Evolutionary conservation across 2,888 invertebrate genomes (phyloP), one percentile per base, ranked within the genome.

Genomic region (Tenodera sinensis): DNA sequence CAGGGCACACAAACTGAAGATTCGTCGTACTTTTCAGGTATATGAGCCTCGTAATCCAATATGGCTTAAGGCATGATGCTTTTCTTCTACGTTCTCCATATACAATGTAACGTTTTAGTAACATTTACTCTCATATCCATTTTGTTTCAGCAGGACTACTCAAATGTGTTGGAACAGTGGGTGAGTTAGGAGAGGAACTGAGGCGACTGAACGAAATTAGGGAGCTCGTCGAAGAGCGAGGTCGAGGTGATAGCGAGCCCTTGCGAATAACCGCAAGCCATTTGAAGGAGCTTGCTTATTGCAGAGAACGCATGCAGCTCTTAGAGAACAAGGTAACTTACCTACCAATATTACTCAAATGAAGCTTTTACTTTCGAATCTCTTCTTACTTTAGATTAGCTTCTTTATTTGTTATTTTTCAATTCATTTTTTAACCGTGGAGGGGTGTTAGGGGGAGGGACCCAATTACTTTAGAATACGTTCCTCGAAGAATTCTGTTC

Each of bases 171-270:
- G 82, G 87, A 12, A 27, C 12, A 2, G 82, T 83, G 3, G 90
- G 94, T 92, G 95, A 95, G 92, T 92, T 95, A 28, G 95, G 94
- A 92, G 95, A 95, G 89, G 95, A 95, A 93, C 94, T 95, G 91
- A 95, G 95, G 93, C 95, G 95, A 93, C 94, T 95, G 93, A 95
- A 95, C 93, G 94, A 95, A 93, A 95, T 95, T 92, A 94, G 95
- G 91, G 95, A 95, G 92, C 94, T 95, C 92, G 93, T 95, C 92
- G 95, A 95, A 93, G 95, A 95, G 92, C 94, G 94, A 92, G 94
- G 93, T 95, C 92, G 95, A 95, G 93, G 95, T 94, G 92, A 94
- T 94, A 92, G 94, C 92, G 91, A 94, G 93, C 91, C 86, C 54
- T 42, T 86, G 85, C 34, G 93, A 28, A 30, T 25, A 28, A 30